Base-by-base conservation (phyloP, 92 coral and sea anemone species). In the Montipora capitata region DNA sequence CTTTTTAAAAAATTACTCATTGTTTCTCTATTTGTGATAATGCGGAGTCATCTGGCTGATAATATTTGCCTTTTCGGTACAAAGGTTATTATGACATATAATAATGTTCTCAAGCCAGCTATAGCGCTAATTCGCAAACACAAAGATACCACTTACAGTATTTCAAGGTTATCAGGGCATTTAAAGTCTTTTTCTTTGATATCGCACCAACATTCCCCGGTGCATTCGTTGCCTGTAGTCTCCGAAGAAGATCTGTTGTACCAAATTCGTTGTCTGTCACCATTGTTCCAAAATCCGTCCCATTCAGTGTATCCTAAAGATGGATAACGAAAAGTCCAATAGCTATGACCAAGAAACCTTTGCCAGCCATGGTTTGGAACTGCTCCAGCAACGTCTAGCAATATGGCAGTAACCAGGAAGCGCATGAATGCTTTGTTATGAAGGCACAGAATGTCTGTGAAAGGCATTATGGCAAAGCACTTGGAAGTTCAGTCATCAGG, bases 281-380 rank as follows among this genome's bases (percentile, higher is more conserved):
- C 2, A 64, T 84, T 84, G 64, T 84, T 84, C 89, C 89, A 84
- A 13, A 84, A 84, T 1, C 89, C 89, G 42, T 84, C 65, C 89
- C 89, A 84, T 11, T 84, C 89, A 2, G 81, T 27, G 54, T 74
- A 76, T 0, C 57, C 81, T 17, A 74, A 63, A 15, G 76, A 65
- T n/a, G 82, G 82, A 75, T 84, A 84, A 11, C 89, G 17, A 10
- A 14, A 17, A 39, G 40, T 64, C 89, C 89, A 84, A 81, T 63
- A 84, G 17, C 38, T 51, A 5, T 75, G 58, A 20, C 82, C 89
- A 16, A 74, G 56, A 49, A 45, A 84, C 48, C 0, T 43, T 51
- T 84, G 82, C 7, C 67, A 48, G 39, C 89, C 82, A 79, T 84
- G 89, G 82, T 63, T 42, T 10, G 89, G 89, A 4, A 84, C 72